phyloP scores from a whole-genome alignment of 64 coral and sea anemone species.

The Anthopleura sola region DNA sequence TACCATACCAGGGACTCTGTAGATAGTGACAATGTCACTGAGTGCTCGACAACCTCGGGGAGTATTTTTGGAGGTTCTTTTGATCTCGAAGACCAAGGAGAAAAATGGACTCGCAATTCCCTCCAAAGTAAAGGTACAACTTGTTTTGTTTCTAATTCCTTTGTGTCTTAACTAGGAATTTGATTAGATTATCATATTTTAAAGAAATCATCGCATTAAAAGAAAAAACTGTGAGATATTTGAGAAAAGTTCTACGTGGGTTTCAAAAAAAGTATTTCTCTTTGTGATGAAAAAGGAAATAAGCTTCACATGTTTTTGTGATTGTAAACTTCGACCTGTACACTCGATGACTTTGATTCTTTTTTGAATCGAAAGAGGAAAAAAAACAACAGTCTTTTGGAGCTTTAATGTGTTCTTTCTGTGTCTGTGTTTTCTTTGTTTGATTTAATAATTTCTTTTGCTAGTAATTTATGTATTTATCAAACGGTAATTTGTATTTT shows the following conservation, averaged over 20 bases:
- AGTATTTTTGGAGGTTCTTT: conserved; percentile 95
- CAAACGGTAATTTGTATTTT: conserved; percentile 22
- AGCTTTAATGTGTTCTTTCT: not conserved
- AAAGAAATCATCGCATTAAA: not conserved
- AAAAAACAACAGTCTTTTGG: not conserved
- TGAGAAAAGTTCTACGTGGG: not conserved
- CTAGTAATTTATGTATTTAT: not conserved
- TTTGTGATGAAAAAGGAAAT: not conserved
- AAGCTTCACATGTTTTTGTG: not conserved
- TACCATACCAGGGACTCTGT: conserved; percentile 94
- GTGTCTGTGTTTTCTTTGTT: not conserved
- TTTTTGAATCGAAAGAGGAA: not conserved
- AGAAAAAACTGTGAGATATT: not conserved
- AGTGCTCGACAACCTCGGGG: conserved; percentile 94
- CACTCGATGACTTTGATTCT: not conserved
- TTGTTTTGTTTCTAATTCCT: not conserved
- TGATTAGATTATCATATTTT: not conserved
- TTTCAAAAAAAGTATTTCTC: not conserved
- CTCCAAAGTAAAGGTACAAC: conserved; percentile 79
- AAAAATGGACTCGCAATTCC: conserved; percentile 85
- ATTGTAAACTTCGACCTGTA: not conserved
- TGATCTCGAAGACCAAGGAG: conserved; percentile 93
- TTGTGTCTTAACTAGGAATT: not conserved
- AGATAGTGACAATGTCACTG: conserved; percentile 98
- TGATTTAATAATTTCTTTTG: not conserved